These are phyloP conservation scores for Alcedo quadribrachys DNA, from an alignment of 2,797 vertebrate genomes.

Conservation along the genomic window DNA sequence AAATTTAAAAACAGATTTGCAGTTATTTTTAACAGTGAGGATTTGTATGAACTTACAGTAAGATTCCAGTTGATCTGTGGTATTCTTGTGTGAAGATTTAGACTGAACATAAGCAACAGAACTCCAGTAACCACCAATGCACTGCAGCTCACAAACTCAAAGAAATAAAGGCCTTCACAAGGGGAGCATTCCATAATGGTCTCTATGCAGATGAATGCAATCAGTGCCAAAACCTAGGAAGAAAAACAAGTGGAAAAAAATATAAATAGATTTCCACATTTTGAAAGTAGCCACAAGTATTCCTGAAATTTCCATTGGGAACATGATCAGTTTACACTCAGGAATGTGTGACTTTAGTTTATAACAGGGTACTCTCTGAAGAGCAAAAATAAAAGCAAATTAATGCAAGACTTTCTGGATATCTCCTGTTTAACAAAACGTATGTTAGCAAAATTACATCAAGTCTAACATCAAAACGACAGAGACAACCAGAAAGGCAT, in stretches of 20 bases:
- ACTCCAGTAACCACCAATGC: constrained; percentile 92
- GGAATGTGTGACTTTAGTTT: constrained; percentile 58
- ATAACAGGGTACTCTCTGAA: neutral
- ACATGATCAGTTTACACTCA: constrained; percentile 29
- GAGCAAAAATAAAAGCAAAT: constrained; percentile 47
- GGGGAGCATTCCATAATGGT: constrained; percentile 95
- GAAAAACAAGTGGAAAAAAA: constrained; percentile 61
- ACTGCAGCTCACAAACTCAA: constrained; percentile 99
- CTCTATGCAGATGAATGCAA: constrained; percentile 97
- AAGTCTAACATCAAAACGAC: neutral
- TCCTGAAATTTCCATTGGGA: constrained; percentile 65
- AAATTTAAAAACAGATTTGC: constrained; percentile 1
- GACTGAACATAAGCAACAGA: constrained; percentile 91
- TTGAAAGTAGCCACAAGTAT: constrained; percentile 67
- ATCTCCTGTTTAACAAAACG: neutral
- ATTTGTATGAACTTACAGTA: constrained; percentile 82
- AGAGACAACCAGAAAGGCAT: neutral
- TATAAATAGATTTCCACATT: constrained; percentile 65
- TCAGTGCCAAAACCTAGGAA: constrained; percentile 88
- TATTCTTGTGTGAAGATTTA: constrained; percentile 92
- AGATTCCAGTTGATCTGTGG: constrained; percentile 97
- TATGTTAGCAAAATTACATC: neutral
- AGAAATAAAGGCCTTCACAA: constrained; percentile 96
- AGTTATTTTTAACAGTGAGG: constrained; percentile 5
- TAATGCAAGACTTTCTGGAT: neutral